Evolutionary conservation across 2,888 invertebrate species (phyloP).

Genomic region (Rutpela maculata): DNA sequence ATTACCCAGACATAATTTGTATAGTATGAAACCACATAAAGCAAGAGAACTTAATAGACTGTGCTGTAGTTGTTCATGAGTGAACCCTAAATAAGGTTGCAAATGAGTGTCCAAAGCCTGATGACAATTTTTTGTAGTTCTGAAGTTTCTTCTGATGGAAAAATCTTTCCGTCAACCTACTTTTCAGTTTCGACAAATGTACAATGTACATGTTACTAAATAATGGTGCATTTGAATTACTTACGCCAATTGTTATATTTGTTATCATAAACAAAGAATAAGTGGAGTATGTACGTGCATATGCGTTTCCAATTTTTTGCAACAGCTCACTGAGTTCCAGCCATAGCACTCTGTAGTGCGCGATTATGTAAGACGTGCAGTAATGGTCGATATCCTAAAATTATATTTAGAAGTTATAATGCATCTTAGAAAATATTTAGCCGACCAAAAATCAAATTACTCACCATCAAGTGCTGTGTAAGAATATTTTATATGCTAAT

Average conservation of each 20-base stretch:
- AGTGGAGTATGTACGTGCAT: constrained; percentile 81
- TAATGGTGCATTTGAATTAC: constrained; percentile 49
- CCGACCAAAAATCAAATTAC: not conserved
- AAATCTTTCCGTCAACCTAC: no score
- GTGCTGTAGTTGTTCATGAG: no score
- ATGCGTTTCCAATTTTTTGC: constrained; percentile 81
- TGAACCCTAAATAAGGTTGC: no score
- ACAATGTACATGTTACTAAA: no score
- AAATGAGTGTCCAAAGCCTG: no score
- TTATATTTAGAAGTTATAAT: not conserved
- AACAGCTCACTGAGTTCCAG: constrained; percentile 81
- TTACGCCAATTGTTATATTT: constrained; percentile 80
- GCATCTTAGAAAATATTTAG: not conserved
- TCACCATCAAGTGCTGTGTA: not conserved
- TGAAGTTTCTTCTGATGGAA: no score
- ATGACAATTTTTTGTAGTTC: no score
- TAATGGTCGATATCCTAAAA: constrained; percentile 77
- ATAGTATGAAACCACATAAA: no score
- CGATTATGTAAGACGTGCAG: constrained; percentile 77
- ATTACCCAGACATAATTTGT: no score
- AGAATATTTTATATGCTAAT: no score
- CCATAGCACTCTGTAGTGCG: constrained; percentile 80
- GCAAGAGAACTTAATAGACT: no score
- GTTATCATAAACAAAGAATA: constrained; percentile 82
- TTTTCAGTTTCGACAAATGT: no score